Evolutionary conservation across 2,888 invertebrate genomes (phyloP).

Genomic region (Microctonus hyperodae): DNA sequence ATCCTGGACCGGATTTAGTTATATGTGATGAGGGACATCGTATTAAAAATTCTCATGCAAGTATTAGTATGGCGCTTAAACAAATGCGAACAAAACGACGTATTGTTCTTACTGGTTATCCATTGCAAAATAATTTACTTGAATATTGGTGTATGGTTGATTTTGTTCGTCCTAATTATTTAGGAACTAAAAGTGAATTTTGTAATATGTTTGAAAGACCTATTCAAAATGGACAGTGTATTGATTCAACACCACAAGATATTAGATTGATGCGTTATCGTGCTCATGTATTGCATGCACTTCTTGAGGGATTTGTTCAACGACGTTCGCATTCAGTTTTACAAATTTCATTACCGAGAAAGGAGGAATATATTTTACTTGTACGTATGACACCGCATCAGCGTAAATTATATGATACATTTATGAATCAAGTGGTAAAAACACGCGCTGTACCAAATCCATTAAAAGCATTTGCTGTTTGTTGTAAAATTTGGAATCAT

Average conservation of each 20-base stretch:
- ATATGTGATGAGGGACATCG: slow-evolving; percentile 98
- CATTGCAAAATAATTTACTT: slow-evolving; percentile 94
- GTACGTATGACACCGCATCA: slow-evolving; percentile 90
- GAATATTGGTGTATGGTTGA: slow-evolving; percentile 99
- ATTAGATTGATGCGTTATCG: slow-evolving; percentile 92
- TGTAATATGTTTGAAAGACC: slow-evolving; percentile 99
- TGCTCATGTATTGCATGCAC: slow-evolving; percentile 93
- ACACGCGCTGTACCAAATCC: slow-evolving; percentile 92
- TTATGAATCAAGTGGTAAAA: slow-evolving; percentile 91
- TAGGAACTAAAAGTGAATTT: slow-evolving; percentile 96
- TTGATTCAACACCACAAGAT: slow-evolving; percentile 95
- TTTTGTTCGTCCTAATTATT: slow-evolving; percentile 96
- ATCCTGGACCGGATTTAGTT: slow-evolving; percentile 92
- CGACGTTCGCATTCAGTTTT: slow-evolving; percentile 92
- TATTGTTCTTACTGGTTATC: slow-evolving; percentile 97
- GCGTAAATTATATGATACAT: slow-evolving; percentile 87
- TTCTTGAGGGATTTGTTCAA: slow-evolving; percentile 96
- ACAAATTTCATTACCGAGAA: slow-evolving; percentile 90
- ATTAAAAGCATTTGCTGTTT: slow-evolving; percentile 96
- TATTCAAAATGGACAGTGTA: slow-evolving; percentile 97
- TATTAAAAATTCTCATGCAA: slow-evolving; percentile 97
- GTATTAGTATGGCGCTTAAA: slow-evolving; percentile 93
- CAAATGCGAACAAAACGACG: slow-evolving; percentile 93
- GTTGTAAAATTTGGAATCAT: slow-evolving; percentile 98
- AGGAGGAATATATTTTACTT: slow-evolving; percentile 93